These are phyloP conservation scores for Archocentrus centrarchus DNA, from an alignment of 2,113 vertebrate species.

Conservation along the genomic window DNA sequence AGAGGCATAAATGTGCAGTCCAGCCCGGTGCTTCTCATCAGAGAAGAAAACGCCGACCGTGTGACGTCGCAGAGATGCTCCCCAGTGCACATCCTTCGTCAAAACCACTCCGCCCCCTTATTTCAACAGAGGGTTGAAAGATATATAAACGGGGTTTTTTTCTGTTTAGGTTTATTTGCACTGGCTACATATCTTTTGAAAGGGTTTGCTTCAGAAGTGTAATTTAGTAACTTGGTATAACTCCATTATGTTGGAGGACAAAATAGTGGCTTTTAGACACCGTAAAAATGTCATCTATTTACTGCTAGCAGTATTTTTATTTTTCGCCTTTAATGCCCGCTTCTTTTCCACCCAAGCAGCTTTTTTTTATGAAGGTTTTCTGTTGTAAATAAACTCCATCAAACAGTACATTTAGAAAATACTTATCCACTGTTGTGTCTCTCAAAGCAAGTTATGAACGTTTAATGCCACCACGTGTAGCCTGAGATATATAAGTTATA, in stretches of 20 bases:
- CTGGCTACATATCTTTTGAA: background rate
- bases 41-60: background rate
- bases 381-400: background rate
- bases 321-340: too few species aligned
- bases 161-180: background rate
- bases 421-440: background rate
- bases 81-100: background rate
- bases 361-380: background rate
- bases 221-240: background rate
- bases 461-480: background rate
- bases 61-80: slow-evolving; percentile 41
- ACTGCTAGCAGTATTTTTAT: too few species aligned
- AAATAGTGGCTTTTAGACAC: background rate
- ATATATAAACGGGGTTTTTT: too few species aligned
- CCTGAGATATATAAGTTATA: background rate
- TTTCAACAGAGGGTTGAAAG: too few species aligned
- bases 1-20: slow-evolving; percentile 46
- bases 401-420: background rate
- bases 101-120: slow-evolving; percentile 44
- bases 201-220: background rate
- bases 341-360: background rate
- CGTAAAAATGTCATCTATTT: background rate
- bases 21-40: background rate
- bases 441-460: background rate
- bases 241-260: background rate